Conservation (phyloP, 2,113 vertebrate species). For the Microcebus jonahi region DNA sequence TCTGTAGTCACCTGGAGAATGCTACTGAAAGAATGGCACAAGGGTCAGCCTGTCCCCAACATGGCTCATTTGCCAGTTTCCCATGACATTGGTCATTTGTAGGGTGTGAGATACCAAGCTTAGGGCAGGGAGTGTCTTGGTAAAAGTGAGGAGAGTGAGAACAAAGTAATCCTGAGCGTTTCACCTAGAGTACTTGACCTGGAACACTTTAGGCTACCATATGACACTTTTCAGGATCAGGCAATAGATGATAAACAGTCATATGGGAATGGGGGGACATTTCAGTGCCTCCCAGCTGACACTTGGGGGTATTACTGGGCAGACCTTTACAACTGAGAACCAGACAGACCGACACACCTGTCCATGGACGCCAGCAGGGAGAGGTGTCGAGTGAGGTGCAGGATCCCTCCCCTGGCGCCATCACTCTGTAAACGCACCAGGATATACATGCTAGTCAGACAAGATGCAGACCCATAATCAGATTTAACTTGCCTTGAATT, state of each 20-base stretch:
- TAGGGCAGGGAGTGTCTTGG: too few species aligned
- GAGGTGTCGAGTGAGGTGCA: too few species aligned
- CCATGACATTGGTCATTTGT: not conserved
- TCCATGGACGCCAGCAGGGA: not conserved
- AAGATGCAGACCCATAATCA: not conserved
- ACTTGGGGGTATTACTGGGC: rapidly evolving
- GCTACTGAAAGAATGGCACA: not conserved
- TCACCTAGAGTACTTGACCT: not conserved
- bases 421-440: not conserved
- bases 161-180: not conserved
- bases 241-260: not conserved
- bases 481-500: not conserved
- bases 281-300: not conserved
- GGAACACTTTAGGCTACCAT: not conserved
- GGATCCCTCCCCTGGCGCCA: not conserved
- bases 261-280: not conserved
- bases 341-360: rapidly evolving
- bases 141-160: not conserved
- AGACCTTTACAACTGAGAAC: not conserved
- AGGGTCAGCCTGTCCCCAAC: not conserved
- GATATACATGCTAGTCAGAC: not conserved
- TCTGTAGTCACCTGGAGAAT: not conserved
- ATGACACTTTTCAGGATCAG: not conserved
- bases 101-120: not conserved
- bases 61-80: not conserved